These are phyloP conservation scores for Ochotona curzoniae DNA, from an alignment of 2,113 vertebrate genomes.

Conservation along the genomic window DNA sequence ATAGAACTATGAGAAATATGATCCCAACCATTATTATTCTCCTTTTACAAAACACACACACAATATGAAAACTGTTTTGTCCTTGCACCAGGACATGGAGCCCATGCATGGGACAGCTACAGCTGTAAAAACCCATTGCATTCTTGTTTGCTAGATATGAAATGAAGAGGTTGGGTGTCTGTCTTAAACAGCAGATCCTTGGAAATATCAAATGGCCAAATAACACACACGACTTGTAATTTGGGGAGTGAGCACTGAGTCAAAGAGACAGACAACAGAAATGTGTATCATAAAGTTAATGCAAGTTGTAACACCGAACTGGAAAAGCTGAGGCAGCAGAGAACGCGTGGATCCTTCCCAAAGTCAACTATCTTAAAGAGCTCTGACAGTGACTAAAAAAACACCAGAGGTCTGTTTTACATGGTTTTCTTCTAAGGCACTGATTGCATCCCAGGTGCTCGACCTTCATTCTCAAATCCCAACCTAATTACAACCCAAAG, in stretches of 20 bases:
- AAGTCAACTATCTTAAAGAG: not conserved
- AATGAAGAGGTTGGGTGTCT: not conserved
- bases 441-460: not conserved
- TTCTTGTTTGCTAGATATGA: not conserved
- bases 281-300: not conserved
- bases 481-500: not conserved
- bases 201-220: not conserved
- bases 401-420: not conserved
- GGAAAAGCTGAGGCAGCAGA: not conserved
- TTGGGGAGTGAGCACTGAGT: not conserved
- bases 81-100: not conserved
- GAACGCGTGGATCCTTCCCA: not conserved
- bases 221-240: not conserved
- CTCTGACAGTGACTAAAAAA: not conserved
- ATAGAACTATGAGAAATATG: conserved; percentile 24
- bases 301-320: not conserved
- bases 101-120: not conserved
- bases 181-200: not conserved
- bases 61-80: not conserved
- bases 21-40: not conserved
- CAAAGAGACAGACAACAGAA: not conserved
- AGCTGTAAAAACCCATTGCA: not conserved
- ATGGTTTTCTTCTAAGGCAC: not conserved
- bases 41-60: not conserved
- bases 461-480: not conserved